These are phyloP conservation scores for Lerista edwardsae DNA, from an alignment of 2,797 vertebrate species.

Conservation along the genomic window DNA sequence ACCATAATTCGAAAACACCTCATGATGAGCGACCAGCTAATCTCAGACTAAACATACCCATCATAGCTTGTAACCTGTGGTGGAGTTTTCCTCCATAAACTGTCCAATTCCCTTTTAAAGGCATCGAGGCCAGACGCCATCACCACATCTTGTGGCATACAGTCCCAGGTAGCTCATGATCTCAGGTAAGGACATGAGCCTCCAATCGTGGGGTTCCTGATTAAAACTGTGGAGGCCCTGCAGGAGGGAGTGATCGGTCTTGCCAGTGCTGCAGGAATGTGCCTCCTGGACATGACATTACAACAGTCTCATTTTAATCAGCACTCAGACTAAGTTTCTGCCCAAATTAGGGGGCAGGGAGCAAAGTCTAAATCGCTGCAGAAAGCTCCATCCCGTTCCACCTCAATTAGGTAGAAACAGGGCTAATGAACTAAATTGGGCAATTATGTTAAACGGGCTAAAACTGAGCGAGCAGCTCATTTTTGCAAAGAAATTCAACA, in stretches of 20 bases:
- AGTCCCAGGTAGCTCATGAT: not conserved
- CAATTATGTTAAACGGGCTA: conserved; percentile 35
- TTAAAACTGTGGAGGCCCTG: conserved; percentile 2
- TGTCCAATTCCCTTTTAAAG: too few relatives aligned
- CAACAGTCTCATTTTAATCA: conserved; percentile 11
- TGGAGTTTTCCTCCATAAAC: too few relatives aligned
- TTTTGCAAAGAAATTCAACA: conserved; percentile 27
- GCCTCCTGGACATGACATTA: conserved; percentile 15
- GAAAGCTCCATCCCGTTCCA: conserved; percentile 20
- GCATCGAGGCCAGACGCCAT: too few relatives aligned
- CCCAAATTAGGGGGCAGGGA: conserved; percentile 17
- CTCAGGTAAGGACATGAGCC: not conserved
- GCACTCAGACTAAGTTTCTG: conserved; percentile 17
- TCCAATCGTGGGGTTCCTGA: not conserved
- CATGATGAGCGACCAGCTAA: too few relatives aligned
- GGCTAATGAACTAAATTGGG: conserved; percentile 39
- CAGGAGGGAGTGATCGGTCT: not conserved
- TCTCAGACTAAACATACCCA: too few relatives aligned
- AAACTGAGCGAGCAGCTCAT: conserved; percentile 25
- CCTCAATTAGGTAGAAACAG: conserved; percentile 19
- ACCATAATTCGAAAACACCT: too few relatives aligned
- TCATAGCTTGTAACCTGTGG: too few relatives aligned
- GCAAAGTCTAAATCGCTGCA: conserved; percentile 15
- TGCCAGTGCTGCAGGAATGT: conserved; percentile 3
- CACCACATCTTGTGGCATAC: too few relatives aligned